Evolutionary conservation across 2,113 vertebrate genomes (phyloP).

Genomic region (Pelmatolapia mariae): DNA sequence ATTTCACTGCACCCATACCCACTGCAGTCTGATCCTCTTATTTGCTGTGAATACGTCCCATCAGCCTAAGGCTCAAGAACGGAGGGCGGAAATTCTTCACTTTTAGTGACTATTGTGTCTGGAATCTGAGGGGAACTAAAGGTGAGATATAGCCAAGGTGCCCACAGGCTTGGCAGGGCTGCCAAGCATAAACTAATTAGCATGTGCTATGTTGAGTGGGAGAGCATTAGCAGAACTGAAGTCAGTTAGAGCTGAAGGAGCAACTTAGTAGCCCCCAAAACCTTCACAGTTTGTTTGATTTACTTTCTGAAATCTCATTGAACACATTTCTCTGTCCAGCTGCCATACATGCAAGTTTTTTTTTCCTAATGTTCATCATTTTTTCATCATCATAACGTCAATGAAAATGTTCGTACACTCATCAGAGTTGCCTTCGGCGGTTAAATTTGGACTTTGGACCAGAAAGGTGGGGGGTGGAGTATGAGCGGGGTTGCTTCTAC

Average conservation of each 20-base stretch:
- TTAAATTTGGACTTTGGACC: background rate
- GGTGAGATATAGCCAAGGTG: conserved; percentile 32
- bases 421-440: background rate
- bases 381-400: background rate
- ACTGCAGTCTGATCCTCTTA: conserved; percentile 51
- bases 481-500: background rate
- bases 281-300: background rate
- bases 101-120: conserved; percentile 30
- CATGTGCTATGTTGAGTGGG: conserved; percentile 2
- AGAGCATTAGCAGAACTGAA: conserved; percentile 17
- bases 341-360: background rate
- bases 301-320: background rate
- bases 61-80: conserved; percentile 37
- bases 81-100: conserved; percentile 40
- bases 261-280: background rate
- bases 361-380: background rate
- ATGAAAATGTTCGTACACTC: background rate
- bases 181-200: conserved; percentile 49
- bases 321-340: background rate
- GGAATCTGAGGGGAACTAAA: conserved; percentile 39
- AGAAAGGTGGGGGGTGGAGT: background rate
- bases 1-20: conserved; percentile 10
- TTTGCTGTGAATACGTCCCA: conserved; percentile 51
- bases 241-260: background rate
- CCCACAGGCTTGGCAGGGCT: conserved; percentile 18